These are phyloP conservation scores for Luperina testacea DNA, from an alignment of 2,888 invertebrate species.

Conservation along the genomic window DNA sequence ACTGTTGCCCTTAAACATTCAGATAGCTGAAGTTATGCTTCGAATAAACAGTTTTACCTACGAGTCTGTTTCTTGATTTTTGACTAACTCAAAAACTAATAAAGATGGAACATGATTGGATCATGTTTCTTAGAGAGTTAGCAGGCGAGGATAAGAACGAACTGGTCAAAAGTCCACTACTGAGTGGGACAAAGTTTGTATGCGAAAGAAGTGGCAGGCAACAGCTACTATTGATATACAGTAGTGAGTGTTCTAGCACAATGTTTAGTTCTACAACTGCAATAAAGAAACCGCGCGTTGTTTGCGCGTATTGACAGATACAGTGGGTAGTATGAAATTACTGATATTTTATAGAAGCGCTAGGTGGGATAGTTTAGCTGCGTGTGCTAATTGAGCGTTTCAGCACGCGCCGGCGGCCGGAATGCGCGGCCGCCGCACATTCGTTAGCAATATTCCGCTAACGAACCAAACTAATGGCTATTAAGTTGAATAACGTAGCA, in stretches of 20 bases:
- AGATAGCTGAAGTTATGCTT: conserved; percentile 19
- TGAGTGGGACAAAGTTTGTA: conserved; percentile 34
- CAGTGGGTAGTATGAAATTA: conserved; percentile 71
- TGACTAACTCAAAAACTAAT: neutral
- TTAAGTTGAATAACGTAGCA: conserved; percentile 89
- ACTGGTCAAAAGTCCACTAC: conserved; percentile 13
- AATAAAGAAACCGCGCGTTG: conserved; percentile 29
- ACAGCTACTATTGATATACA: conserved; percentile 19
- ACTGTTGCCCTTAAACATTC: conserved; percentile 33
- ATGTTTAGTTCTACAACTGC: conserved; percentile 18
- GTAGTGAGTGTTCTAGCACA: conserved; percentile 1
- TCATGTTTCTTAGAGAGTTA: neutral
- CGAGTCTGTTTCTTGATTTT: neutral
- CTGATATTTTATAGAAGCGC: conserved; percentile 76
- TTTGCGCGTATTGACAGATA: conserved; percentile 48
- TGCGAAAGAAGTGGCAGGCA: conserved; percentile 7
- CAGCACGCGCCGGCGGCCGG: conserved; percentile 77
- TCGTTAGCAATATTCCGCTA: conserved; percentile 90
- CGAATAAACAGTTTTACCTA: conserved; percentile 27
- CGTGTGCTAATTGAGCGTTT: conserved; percentile 87
- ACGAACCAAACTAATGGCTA: conserved; percentile 90
- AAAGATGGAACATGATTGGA: neutral
- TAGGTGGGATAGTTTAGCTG: conserved; percentile 77
- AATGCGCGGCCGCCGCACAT: conserved; percentile 84
- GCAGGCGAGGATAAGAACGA: conserved; percentile 15